phyloP scores from a whole-genome alignment of 2,113 vertebrate species.

The Egretta garzetta region DNA sequence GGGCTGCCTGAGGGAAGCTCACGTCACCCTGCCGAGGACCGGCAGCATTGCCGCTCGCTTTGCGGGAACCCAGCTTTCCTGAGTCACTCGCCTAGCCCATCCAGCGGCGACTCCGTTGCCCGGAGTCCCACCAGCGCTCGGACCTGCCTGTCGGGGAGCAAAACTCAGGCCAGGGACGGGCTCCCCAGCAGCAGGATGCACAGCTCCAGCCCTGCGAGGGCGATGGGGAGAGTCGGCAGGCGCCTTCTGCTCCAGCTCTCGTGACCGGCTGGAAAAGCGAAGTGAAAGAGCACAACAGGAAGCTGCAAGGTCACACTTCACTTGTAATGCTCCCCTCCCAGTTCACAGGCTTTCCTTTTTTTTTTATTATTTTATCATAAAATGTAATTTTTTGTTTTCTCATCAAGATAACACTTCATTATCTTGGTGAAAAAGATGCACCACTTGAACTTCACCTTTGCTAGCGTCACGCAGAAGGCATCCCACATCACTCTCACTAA shows the following conservation, averaged over 20 bases:
- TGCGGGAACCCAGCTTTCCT: background rate
- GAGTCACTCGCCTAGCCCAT: background rate
- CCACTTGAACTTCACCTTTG: background rate
- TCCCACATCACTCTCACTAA: background rate
- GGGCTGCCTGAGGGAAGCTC: background rate
- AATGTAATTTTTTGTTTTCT: background rate
- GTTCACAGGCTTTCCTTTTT: background rate
- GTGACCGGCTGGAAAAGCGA: constrained; percentile 31
- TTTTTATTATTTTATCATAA: background rate
- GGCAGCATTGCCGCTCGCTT: background rate
- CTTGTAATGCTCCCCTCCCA: background rate
- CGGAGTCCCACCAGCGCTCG: background rate
- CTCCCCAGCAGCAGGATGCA: background rate
- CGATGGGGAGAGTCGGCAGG: accelerated
- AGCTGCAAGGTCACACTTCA: background rate
- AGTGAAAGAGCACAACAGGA: constrained; percentile 42
- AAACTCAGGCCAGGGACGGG: accelerated
- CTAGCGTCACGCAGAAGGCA: background rate
- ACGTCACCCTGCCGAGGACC: background rate
- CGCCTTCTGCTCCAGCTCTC: background rate
- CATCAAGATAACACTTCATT: background rate
- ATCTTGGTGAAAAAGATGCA: background rate
- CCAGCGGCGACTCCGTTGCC: accelerated
- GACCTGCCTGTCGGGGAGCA: accelerated
- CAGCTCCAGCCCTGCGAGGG: background rate